A percentile compares a stretch with the other conserved stretches of the same genome.
Evolutionary conservation across 1,140 invertebrate species (phyloP).

Genomic region (Vollenhovia emeryi): DNA sequence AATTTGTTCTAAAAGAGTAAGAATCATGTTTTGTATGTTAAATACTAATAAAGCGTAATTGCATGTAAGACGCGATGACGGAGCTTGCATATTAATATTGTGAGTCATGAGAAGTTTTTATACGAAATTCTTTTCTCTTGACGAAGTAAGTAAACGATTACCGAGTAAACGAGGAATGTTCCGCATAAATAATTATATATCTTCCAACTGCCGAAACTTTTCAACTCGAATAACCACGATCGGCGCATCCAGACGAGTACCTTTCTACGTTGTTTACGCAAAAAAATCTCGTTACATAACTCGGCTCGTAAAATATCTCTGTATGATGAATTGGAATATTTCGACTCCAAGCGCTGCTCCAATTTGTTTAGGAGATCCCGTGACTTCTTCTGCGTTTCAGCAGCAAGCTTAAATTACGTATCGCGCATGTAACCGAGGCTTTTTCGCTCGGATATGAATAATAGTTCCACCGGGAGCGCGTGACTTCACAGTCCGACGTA

Average conservation of each 20-base stretch:
- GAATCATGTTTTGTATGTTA: neutral
- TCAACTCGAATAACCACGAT: neutral
- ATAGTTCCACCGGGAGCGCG: constrained; percentile 22
- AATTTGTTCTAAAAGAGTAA: neutral
- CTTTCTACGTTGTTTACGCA: neutral
- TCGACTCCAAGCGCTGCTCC: neutral
- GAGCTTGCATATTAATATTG: constrained; percentile 9
- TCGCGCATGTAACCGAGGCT: neutral
- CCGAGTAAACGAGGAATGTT: constrained; percentile 3
- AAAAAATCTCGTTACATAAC: neutral
- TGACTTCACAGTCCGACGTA: constrained; percentile 56
- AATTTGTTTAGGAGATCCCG: neutral
- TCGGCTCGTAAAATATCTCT: neutral
- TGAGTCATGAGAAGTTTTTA: constrained; percentile 21
- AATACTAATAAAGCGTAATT: neutral
- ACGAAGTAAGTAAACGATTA: constrained; percentile 19
- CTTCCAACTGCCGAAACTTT: neutral
- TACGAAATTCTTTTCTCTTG: constrained; percentile 12
- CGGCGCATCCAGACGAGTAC: neutral
- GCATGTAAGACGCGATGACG: neutral
- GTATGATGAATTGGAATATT: neutral
- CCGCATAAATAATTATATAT: constrained; percentile 27
- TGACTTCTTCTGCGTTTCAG: neutral
- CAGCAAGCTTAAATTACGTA: neutral
- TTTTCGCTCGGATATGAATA: constrained; percentile 58